Base-by-base conservation (phyloP, 2,888 invertebrate species). In the Amphipyra tragopoginis region DNA sequence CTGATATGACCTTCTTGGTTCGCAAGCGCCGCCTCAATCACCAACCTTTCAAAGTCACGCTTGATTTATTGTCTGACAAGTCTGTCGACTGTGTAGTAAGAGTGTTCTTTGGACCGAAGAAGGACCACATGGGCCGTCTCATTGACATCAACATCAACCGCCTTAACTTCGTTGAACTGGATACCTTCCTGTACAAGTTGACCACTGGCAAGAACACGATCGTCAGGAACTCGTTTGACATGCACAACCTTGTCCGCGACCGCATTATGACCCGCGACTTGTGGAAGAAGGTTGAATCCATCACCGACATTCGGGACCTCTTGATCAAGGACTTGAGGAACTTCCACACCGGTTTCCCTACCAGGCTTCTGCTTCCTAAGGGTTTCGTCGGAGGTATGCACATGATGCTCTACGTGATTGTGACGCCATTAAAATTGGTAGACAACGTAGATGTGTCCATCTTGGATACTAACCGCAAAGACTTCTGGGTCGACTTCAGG, bases 61-160 rank as follows among this genome's bases (percentile, higher is more conserved):
- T 96, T 49, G 93, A 94, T 48, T 90, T 96, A 21, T 75, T 91
- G n/a, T 96, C 96, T 38, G 95, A 96, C 77, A 95, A 96, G 72
- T 82, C 93, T 13, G 92, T 90, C 7, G 95, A 96, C 80, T 95
- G 95, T 69, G 95, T 97, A 11, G 95, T 97, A 3, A 96, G 96
- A 66, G 88, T 96, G 3, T 97, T 96, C 94, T 87, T 97, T 69
- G 97, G 96, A 85, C 97, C 97, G 1, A 97, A 97, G 87, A 95
- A 95, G 82, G 96, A 97, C 82, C 86, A 95, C 64, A 83, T 94
- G 52, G 95, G 95, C 49, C 95, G 95, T 42, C 83, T 95, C 26
- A 92, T 96, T 50, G 95, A 96, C 73, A 91, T 97, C 75, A 95
- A 95, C 72, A 84, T 85, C 8, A 96, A 96, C 89, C 95, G 96